phyloP scores from a whole-genome alignment of 2,888 invertebrate genomes.

The Dione vanillae region DNA sequence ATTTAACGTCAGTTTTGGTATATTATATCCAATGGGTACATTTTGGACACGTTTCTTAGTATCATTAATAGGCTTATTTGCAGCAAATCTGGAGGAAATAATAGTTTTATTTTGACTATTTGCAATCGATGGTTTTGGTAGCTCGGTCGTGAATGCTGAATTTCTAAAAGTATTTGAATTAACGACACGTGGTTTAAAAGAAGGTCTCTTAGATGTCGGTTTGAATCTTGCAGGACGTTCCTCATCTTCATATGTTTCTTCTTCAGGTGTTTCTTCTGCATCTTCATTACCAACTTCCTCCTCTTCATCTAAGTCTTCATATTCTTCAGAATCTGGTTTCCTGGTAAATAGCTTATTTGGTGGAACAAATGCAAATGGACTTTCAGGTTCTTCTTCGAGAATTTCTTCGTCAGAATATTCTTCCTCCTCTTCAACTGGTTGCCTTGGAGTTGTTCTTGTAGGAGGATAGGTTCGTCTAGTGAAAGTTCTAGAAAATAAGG shows the following conservation, averaged over 20 bases:
- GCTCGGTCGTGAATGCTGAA: constrained; percentile 72
- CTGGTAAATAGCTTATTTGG: constrained; percentile 73
- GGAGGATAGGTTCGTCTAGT: constrained; percentile 74
- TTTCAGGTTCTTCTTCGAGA: constrained; percentile 71
- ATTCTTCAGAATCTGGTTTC: constrained; percentile 62
- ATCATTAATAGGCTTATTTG: constrained; percentile 62
- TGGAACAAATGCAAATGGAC: constrained; percentile 74
- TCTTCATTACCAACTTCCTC: constrained; percentile 53
- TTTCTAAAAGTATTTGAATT: constrained; percentile 78
- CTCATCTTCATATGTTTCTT: constrained; percentile 58
- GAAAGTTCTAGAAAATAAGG: constrained; percentile 67
- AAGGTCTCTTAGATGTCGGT: constrained; percentile 64
- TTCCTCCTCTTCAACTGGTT: constrained; percentile 66
- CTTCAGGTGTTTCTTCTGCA: constrained; percentile 54
- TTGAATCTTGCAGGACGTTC: constrained; percentile 54
- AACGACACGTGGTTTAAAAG: constrained; percentile 67
- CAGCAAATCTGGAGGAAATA: constrained; percentile 63
- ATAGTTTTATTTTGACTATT: constrained; percentile 65
- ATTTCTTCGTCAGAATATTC: constrained; percentile 68
- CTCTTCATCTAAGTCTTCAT: constrained; percentile 54
- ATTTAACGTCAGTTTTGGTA: constrained; percentile 50
- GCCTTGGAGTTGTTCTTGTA: constrained; percentile 69
- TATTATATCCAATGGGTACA: constrained; percentile 70
- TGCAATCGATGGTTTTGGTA: constrained; percentile 61
- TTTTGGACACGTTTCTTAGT: constrained; percentile 75